Evolutionary conservation across 2,113 vertebrate species (phyloP).

Genomic region (Parotia lawesii): DNA sequence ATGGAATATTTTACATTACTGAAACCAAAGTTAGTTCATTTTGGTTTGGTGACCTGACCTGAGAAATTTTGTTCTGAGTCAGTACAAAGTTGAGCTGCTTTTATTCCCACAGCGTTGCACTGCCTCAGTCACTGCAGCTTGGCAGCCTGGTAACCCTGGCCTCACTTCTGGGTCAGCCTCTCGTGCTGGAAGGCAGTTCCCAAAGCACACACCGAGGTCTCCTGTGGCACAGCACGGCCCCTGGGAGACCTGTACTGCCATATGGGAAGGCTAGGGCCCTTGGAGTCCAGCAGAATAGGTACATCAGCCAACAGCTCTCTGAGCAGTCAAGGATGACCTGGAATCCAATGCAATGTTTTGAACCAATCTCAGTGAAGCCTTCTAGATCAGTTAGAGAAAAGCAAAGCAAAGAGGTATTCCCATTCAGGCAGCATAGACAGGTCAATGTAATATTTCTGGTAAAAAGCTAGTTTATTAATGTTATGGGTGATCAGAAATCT

Average conservation of each 20-base stretch:
- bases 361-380: neutral
- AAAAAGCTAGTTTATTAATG: neutral
- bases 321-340: neutral
- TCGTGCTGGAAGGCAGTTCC: neutral
- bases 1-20: conserved; percentile 38
- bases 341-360: neutral
- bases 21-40: conserved; percentile 41
- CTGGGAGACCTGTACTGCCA: neutral
- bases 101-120: conserved; percentile 6
- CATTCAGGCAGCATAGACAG: neutral
- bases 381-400: neutral
- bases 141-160: neutral
- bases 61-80: conserved; percentile 49
- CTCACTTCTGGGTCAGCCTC: neutral
- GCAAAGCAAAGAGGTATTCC: neutral
- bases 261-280: neutral
- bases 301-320: neutral
- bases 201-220: neutral
- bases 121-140: neutral
- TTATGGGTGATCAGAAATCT: neutral
- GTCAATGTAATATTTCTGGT: neutral
- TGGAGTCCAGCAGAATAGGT: neutral
- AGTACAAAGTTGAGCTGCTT: neutral
- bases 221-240: rapidly evolving
- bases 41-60: conserved; percentile 53